These are phyloP conservation scores for Dipodomys merriami DNA, from an alignment of 2,113 vertebrate genomes.

Conservation along the genomic window DNA sequence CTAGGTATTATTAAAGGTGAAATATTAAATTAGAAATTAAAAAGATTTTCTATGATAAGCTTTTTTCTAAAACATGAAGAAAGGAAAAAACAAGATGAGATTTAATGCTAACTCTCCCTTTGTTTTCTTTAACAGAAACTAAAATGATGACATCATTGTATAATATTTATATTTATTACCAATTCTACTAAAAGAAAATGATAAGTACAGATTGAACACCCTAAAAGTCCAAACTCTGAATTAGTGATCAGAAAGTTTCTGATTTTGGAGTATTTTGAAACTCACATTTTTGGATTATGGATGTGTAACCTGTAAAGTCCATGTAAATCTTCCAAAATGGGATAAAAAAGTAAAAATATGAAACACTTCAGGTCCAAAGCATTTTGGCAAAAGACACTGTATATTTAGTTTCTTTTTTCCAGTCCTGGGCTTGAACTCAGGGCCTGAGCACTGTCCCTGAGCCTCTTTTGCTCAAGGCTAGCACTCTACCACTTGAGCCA, in stretches of 20 bases:
- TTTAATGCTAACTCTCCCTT: slow-evolving; percentile 30
- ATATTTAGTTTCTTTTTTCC: neutral
- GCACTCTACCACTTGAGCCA: too few relatives aligned
- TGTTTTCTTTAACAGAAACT: slow-evolving; percentile 36
- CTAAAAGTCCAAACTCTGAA: neutral
- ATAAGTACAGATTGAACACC: neutral
- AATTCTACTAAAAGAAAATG: slow-evolving; percentile 28
- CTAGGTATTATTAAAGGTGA: slow-evolving; percentile 18
- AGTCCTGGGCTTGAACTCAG: too few relatives aligned
- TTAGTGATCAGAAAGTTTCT: neutral
- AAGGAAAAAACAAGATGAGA: neutral
- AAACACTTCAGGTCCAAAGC: neutral
- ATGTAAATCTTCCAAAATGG: neutral
- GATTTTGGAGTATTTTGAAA: neutral
- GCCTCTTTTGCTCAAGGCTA: too few relatives aligned
- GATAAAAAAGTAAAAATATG: neutral
- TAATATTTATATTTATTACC: neutral
- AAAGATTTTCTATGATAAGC: neutral
- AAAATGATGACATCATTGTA: slow-evolving; percentile 12
- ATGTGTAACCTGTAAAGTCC: neutral
- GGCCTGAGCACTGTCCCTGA: too few relatives aligned
- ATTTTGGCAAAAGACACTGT: neutral
- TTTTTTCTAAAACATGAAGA: slow-evolving; percentile 24
- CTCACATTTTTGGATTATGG: neutral
- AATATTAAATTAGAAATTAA: slow-evolving; percentile 38